Base-by-base conservation (phyloP, 2,797 vertebrate species). In the Aratinga solstitialis region DNA sequence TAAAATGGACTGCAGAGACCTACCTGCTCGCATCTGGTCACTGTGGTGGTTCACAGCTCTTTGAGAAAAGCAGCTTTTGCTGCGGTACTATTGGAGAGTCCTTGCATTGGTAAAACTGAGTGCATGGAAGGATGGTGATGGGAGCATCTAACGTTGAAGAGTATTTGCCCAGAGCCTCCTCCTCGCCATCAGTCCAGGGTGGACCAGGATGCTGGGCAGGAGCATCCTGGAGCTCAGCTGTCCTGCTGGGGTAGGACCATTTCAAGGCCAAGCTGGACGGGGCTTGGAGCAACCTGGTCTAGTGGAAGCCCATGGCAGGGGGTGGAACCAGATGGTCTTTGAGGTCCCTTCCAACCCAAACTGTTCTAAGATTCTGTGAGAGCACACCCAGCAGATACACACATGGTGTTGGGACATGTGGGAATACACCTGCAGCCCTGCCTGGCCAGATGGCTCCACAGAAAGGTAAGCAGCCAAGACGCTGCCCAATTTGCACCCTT, bases 131-230 rank as follows among this genome's bases (percentile, higher is more conserved):
- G 20, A 21, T 2, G 5, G 30, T 26, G 63, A 16, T 4, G 26
- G 38, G 50, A 42, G 4, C 1, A 0, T 47, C 9, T 26, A n/a
- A 20, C 20, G 4, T 0, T 0, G 14, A 32, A 50, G 43, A 85
- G 45, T 36, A 27, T 38, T 76, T 73, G 23, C 29, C 42, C 48
- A 9, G 42, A 38, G 42, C 30, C 40, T 58, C 21, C 48, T 80
- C 48, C 43, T 24, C 43, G 27, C 63, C 63, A 16, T n/a, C 42
- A 5, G 27, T 4, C 16, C 1, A 0, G 75, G 6, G 4, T 36
- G 30, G 34, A n/a, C 34, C 0, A 1, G 23, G 32, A 86, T 47
- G 50, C 29, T 58, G 32, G 9, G 13, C 32, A 58, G 54, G 21
- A 58, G 54, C 54, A 34, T 58, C 32, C 54, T 56, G n/a, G n/a